phyloP scores from a whole-genome alignment of 1,140 invertebrate species.

The Drosophila pallidifrons region DNA sequence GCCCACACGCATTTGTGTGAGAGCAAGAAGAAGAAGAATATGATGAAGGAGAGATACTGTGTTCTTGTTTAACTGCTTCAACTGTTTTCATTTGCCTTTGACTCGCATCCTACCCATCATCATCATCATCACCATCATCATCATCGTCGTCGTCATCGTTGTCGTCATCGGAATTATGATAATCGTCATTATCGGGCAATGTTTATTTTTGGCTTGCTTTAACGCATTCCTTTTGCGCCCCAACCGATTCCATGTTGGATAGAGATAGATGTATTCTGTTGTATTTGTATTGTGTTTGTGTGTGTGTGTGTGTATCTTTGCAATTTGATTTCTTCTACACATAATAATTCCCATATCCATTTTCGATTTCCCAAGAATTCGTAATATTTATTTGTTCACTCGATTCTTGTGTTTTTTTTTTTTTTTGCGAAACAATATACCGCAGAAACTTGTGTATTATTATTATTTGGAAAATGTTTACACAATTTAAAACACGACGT shows the following conservation, averaged over 20 bases:
- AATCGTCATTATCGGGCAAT: constrained; percentile 45
- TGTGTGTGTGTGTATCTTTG: background rate
- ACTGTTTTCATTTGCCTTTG: constrained; percentile 16
- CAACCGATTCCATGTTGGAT: background rate
- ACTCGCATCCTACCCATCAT: constrained; percentile 26
- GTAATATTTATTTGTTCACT: constrained; percentile 2
- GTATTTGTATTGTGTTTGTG: background rate
- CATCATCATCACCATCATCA: constrained; percentile 21
- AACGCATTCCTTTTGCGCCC: constrained; percentile 32
- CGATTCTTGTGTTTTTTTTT: background rate
- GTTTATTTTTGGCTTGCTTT: constrained; percentile 52
- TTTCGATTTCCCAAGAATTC: constrained; percentile 33
- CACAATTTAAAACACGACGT: constrained; percentile 35
- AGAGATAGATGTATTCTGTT: background rate
- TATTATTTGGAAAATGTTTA: constrained; percentile 46
- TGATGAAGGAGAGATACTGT: too few species aligned
- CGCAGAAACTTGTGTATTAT: constrained; percentile 11
- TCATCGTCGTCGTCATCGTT: constrained; percentile 10
- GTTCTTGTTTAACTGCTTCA: constrained; percentile 20
- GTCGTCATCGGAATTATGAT: constrained; percentile 25
- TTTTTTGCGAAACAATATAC: constrained; percentile 31
- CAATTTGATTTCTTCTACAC: constrained; percentile 17
- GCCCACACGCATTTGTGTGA: constrained; percentile 65
- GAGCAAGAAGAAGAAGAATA: background rate
- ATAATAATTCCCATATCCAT: constrained; percentile 20